Percentiles rank a stretch among this genome's conserved stretches.
Evolutionary conservation across 2,888 invertebrate genomes (phyloP).

Genomic region (Sinhomidia bicolor): DNA sequence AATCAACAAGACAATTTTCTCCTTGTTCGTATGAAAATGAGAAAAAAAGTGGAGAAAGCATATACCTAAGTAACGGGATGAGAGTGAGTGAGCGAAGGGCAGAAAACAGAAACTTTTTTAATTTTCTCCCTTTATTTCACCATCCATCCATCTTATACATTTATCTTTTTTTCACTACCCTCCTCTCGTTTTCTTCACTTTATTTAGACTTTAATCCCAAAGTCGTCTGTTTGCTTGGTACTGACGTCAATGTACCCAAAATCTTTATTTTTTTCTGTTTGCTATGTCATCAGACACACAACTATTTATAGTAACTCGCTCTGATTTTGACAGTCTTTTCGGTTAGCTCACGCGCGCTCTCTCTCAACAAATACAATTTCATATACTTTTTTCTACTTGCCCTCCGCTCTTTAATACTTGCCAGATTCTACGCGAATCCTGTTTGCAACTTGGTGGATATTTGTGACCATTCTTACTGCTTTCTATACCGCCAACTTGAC

Average conservation of each 20-base stretch:
- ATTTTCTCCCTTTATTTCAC: conserved; percentile 7
- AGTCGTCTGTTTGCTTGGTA: neutral
- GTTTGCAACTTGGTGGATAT: conserved; percentile 96
- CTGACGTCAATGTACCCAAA: neutral
- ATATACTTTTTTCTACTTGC: neutral
- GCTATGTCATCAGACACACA: too few species aligned
- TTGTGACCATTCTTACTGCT: conserved; percentile 92
- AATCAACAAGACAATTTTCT: neutral
- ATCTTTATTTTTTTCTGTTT: neutral
- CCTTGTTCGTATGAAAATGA: neutral
- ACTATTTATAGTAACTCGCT: too few species aligned
- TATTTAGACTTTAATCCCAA: neutral
- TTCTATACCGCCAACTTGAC: conserved; percentile 96
- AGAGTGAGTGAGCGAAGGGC: neutral
- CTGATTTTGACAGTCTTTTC: too few species aligned
- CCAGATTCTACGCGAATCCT: conserved; percentile 91
- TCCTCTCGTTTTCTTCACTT: neutral
- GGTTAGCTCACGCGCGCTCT: neutral
- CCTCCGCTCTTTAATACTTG: neutral
- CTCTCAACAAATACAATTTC: neutral
- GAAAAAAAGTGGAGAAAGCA: neutral
- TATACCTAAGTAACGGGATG: too few species aligned
- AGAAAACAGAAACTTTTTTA: conserved; percentile 12
- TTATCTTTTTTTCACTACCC: neutral
- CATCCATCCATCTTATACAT: neutral